phyloP scores from a whole-genome alignment of 2,113 vertebrate genomes.

The Rhinopomastus cyanomelas region DNA sequence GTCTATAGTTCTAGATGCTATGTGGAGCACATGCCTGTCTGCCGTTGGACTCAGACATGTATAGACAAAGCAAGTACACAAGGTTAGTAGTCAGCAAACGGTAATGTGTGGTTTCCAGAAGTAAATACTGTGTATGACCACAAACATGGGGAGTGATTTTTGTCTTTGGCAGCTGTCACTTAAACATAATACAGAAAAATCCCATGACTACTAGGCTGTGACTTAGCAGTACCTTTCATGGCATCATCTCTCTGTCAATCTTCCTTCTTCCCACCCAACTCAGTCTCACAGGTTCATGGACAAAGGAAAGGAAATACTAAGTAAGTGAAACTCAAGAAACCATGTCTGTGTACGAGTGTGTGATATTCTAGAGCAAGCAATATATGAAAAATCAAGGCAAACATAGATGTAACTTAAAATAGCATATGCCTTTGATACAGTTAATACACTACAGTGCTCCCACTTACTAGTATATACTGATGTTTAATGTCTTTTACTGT shows the following conservation, averaged over 20 bases:
- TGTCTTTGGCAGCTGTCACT: not conserved
- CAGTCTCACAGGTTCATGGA: not conserved
- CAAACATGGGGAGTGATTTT: not conserved
- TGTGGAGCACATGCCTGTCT: not conserved
- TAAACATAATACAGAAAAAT: not conserved
- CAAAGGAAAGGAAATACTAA: not conserved
- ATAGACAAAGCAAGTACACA: not conserved
- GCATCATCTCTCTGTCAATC: not conserved
- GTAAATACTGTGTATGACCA: not conserved
- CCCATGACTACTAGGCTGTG: fast-evolving
- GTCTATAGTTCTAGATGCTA: not conserved
- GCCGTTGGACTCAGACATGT: not conserved
- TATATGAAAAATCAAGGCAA: not conserved
- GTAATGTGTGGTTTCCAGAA: not conserved
- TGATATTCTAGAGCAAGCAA: not conserved
- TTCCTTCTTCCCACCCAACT: not conserved
- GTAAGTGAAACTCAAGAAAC: not conserved
- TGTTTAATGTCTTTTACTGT: not conserved
- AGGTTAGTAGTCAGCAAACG: not conserved
- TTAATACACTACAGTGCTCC: not conserved
- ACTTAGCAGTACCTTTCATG: not conserved
- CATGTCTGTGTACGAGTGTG: fast-evolving
- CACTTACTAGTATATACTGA: not conserved
- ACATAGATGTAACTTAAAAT: not conserved
- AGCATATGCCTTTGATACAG: not conserved